These are phyloP conservation scores for Petrolisthes manimaculis DNA, from an alignment of 2,888 invertebrate genomes.

Conservation along the genomic window DNA sequence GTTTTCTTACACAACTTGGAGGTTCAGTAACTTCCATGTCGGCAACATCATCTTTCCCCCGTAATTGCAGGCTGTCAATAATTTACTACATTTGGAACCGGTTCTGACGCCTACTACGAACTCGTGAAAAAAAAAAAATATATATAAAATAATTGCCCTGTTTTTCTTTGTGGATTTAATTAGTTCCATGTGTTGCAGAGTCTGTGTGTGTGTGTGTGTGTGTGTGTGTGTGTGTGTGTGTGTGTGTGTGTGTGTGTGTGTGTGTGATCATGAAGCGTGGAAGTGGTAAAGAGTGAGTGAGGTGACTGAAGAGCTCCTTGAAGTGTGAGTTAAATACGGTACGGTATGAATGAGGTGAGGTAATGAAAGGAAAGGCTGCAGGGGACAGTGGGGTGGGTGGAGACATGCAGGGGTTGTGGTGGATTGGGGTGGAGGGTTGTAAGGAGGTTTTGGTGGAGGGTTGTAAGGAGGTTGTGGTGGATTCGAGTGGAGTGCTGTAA, in stretches of 20 bases:
- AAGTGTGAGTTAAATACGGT: neutral
- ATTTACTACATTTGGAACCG: too few relatives aligned
- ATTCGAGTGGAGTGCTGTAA: neutral
- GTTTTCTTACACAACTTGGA: too few relatives aligned
- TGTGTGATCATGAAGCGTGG: conserved; percentile 1
- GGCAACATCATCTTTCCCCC: too few relatives aligned
- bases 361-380: neutral
- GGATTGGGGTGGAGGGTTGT: neutral
- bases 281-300: neutral
- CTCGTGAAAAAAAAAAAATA: too few relatives aligned
- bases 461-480: neutral
- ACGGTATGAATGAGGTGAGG: neutral
- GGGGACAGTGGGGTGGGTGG: neutral
- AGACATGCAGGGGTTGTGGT: neutral
- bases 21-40: too few relatives aligned
- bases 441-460: neutral
- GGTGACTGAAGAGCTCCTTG: neutral
- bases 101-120: too few relatives aligned
- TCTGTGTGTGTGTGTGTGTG: conserved; percentile 26
- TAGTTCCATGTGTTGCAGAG: neutral
- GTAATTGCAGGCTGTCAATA: too few relatives aligned
- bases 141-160: too few relatives aligned
- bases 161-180: too few relatives aligned
- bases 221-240: conserved; percentile 23
- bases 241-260: conserved; percentile 35